Conservation (phyloP, 1,140 invertebrate species). For the Leguminivora glycinivorella region DNA sequence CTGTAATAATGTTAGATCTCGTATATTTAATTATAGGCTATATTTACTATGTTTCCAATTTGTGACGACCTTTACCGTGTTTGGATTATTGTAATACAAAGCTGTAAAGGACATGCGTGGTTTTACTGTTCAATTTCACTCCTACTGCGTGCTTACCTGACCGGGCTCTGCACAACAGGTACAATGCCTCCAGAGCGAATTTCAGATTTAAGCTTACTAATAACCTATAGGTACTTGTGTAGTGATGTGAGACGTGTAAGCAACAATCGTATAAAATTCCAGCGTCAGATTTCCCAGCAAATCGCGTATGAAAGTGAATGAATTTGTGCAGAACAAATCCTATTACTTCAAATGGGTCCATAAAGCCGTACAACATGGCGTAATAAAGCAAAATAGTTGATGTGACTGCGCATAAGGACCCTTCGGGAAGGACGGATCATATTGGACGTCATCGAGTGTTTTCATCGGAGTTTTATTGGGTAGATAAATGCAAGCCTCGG, state of each 20-base stretch:
- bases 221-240: too few relatives aligned
- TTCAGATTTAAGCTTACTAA: too few relatives aligned
- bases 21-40: too few relatives aligned
- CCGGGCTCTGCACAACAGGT: too few relatives aligned
- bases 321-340: constrained; percentile 23
- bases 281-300: not conserved
- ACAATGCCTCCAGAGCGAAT: too few relatives aligned
- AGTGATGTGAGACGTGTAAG: too few relatives aligned
- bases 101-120: too few relatives aligned
- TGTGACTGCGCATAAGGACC: constrained; percentile 38
- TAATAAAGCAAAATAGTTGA: constrained; percentile 50
- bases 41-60: too few relatives aligned
- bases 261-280: not conserved
- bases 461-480: constrained; percentile 68
- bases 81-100: too few relatives aligned
- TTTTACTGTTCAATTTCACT: not conserved
- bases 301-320: not conserved
- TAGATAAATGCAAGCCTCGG: constrained; percentile 62
- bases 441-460: constrained; percentile 65
- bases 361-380: constrained; percentile 26
- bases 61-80: too few relatives aligned
- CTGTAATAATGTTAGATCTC: too few relatives aligned
- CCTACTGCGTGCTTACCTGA: too few relatives aligned
- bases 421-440: constrained; percentile 54
- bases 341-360: constrained; percentile 23